Evolutionary conservation across 2,888 invertebrate genomes (phyloP), one percentile per base, ranked within the genome.

Genomic region (Onthophagus sagittarius): DNA sequence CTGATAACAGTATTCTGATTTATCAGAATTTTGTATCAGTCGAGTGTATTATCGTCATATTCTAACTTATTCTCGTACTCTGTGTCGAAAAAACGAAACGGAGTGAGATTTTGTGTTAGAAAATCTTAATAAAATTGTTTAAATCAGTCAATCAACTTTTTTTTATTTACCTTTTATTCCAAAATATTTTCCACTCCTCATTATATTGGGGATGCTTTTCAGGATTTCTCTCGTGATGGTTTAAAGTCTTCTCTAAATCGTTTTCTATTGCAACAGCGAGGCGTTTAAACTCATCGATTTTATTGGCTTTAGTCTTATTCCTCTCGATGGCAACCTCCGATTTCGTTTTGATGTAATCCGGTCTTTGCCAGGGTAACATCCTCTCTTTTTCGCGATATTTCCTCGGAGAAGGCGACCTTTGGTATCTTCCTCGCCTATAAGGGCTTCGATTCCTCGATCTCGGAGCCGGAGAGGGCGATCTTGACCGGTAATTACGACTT

Each of bases 121-220:
- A n/a, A n/a, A n/a, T n/a, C n/a, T n/a, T n/a, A n/a, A n/a, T n/a
- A n/a, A n/a, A n/a, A n/a, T n/a, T n/a, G n/a, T n/a, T n/a, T n/a
- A n/a, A n/a, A n/a, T n/a, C n/a, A n/a, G n/a, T n/a, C n/a, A n/a
- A n/a, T n/a, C n/a, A n/a, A n/a, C n/a, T n/a, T 23, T 23, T 23
- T 23, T 23, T 23, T 76, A 83, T 23, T 23, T 76, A 83, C 81
- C 94, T 90, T 7, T 89, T 88, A 83, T 94, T 94, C 95, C 95
- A 96, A 83, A 95, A 95, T 82, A 91, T 92, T 82, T 95, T 95
- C 96, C 96, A 96, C 82, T 96, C 96, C 69, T 94, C 94, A 0
- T 94, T 93, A 83, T 96, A 96, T 2, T 92, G 88, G 0, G 95
- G 95, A 85, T 96, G 95, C 78, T 94, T 95, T 82, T 96, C 95